Conservation (phyloP, 2,113 vertebrate species). For the Coturnix japonica region DNA sequence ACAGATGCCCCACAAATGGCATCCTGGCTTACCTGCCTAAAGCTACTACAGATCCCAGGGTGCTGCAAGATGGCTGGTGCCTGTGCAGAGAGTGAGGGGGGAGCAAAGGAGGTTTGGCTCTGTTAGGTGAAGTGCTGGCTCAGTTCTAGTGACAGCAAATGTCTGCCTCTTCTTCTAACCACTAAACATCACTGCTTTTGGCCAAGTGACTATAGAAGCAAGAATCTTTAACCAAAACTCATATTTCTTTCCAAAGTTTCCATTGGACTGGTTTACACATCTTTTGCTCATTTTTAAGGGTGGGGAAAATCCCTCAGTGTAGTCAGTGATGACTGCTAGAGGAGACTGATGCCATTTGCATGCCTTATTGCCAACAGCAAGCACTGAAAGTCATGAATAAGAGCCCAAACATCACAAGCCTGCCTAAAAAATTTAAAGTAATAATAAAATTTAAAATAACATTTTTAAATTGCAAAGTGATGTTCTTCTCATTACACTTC, state of each 20-base stretch:
- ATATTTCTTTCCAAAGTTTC: conserved; percentile 14
- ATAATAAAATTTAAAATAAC: conserved; percentile 27
- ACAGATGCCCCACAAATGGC: neutral
- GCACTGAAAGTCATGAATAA: neutral
- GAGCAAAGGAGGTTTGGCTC: neutral
- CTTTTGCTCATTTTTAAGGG: conserved; percentile 14
- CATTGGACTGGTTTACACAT: neutral
- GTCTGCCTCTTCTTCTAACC: neutral
- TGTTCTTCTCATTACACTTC: neutral
- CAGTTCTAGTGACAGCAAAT: neutral
- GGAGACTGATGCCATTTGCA: neutral
- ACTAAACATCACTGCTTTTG: neutral
- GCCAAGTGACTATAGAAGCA: conserved; percentile 2
- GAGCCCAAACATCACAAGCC: neutral
- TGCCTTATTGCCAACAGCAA: neutral
- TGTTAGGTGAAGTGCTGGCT: neutral
- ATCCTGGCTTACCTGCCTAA: neutral
- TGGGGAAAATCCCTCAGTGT: neutral
- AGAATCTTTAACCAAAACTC: neutral
- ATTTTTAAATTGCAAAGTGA: conserved; percentile 26
- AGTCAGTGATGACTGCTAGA: rapidly evolving
- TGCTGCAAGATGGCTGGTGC: neutral
- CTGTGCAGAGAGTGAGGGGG: neutral
- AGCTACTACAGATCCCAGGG: neutral
- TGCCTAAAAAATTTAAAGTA: neutral